Conservation (phyloP, 2,797 vertebrate genomes). For the Ptychadena robeensis region DNA sequence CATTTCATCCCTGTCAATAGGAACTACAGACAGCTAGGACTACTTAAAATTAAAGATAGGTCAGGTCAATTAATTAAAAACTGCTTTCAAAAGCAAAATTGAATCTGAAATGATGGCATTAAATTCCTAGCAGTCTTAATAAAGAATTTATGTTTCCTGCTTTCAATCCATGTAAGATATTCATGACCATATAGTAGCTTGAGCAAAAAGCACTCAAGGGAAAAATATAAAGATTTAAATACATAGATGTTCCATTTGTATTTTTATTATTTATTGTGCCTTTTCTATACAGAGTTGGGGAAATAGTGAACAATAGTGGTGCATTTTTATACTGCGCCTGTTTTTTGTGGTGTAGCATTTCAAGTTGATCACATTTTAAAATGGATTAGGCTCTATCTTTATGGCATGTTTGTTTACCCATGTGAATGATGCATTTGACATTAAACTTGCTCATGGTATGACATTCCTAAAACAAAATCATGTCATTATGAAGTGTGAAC, state of each 20-base stretch:
- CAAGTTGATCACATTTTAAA: too few relatives aligned
- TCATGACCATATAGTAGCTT: neutral
- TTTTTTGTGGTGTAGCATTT: too few relatives aligned
- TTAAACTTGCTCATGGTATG: neutral
- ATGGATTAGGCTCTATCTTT: too few relatives aligned
- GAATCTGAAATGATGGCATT: neutral
- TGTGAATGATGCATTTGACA: too few relatives aligned
- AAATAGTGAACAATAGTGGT: neutral
- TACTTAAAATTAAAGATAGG: neutral
- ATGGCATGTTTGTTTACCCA: too few relatives aligned
- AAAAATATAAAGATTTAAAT: neutral
- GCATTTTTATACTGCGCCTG: neutral
- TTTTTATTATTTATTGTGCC: conserved; percentile 5
- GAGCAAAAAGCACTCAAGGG: neutral
- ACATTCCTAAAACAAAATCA: neutral
- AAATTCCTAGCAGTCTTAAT: neutral
- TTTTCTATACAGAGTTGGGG: neutral
- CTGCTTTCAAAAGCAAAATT: neutral
- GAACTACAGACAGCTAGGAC: neutral
- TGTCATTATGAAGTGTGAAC: neutral
- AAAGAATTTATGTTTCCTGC: conserved; percentile 15
- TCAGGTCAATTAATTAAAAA: neutral
- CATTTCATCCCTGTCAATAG: neutral
- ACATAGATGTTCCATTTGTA: neutral
- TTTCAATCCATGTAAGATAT: neutral